Evolutionary conservation across 2,113 vertebrate species (phyloP).

Genomic region (Corvus hawaiiensis): DNA sequence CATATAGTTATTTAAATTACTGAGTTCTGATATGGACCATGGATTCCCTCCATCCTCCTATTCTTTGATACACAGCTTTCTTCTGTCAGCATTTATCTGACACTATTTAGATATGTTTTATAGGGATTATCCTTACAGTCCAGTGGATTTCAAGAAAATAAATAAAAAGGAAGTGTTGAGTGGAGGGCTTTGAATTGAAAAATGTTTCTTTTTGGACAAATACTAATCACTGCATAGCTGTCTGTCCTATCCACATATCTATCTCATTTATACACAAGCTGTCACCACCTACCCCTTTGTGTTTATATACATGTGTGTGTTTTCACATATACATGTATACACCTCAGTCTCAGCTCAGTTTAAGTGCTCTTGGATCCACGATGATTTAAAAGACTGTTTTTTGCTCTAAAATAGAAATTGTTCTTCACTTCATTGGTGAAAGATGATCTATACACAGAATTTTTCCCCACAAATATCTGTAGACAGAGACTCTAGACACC

Average conservation of each 20-base stretch:
- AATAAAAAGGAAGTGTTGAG: neutral
- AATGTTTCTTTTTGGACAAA: neutral
- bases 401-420: neutral
- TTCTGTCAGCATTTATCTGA: neutral
- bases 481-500: neutral
- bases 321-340: rapidly evolving
- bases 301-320: rapidly evolving
- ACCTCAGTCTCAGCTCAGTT: neutral
- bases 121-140: neutral
- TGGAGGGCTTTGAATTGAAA: neutral
- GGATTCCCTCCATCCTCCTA: neutral
- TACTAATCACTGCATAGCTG: neutral
- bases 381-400: neutral
- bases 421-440: neutral
- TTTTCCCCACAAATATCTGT: neutral
- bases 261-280: neutral
- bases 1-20: neutral
- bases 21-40: neutral
- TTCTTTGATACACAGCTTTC: neutral
- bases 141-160: neutral
- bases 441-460: neutral
- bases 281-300: neutral
- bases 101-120: neutral
- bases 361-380: neutral
- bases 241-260: neutral